phyloP scores from a whole-genome alignment of 2,888 invertebrate species.

The Galeruca laticollis region DNA sequence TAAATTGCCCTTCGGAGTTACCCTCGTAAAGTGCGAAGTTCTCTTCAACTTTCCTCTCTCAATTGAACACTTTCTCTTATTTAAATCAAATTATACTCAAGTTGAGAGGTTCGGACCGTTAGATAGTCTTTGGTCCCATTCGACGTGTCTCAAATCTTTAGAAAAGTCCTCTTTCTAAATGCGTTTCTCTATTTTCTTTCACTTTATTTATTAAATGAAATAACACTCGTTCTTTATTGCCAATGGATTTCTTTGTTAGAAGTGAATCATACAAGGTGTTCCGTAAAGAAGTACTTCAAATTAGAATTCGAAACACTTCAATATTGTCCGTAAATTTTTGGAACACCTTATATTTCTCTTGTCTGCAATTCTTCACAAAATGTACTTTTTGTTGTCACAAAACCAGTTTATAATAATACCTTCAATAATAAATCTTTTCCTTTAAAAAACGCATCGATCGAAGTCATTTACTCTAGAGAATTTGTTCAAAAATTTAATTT shows the following conservation, averaged over 20 bases:
- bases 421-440: no score
- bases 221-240: neutral
- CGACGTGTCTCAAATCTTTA: slow-evolving; percentile 24
- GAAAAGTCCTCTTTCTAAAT: slow-evolving; percentile 43
- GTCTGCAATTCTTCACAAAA: no score
- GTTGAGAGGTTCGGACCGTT: slow-evolving; percentile 60
- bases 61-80: slow-evolving; percentile 64
- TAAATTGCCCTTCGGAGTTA: slow-evolving; percentile 58
- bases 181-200: slow-evolving; percentile 40
- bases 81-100: slow-evolving; percentile 67
- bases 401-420: no score
- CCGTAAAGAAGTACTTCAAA: no score
- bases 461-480: no score
- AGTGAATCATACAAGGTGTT: neutral
- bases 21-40: slow-evolving; percentile 20
- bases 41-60: slow-evolving; percentile 50
- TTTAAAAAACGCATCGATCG: no score
- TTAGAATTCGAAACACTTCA: no score
- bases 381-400: no score
- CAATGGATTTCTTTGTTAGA: neutral
- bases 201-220: slow-evolving; percentile 12
- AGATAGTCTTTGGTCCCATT: slow-evolving; percentile 48
- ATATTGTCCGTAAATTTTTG: no score
- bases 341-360: no score
- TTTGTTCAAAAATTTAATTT: no score